Base-by-base conservation (phyloP, 2,113 vertebrate species). In the Callopanchax toddi region DNA sequence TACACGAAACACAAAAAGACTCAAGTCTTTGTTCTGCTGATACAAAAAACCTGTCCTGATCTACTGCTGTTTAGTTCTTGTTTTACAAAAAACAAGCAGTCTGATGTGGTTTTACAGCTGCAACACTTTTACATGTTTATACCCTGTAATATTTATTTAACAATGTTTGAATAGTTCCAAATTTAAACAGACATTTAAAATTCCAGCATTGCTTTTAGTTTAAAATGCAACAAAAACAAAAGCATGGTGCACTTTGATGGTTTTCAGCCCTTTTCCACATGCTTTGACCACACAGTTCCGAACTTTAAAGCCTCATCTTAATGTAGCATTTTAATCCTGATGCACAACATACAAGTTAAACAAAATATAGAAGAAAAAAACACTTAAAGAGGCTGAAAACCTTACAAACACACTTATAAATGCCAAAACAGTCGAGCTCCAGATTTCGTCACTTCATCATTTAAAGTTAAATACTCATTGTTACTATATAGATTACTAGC, bases 61-160 rank as follows among this genome's bases (percentile, higher is more conserved):
- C 12, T 20, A 6, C 25, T 23, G 5, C 9, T 10, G 10, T 12
- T 11, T 37, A 37, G 36, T 13, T 13, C 10, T 13, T 37, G 29
- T 54, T 51, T 55, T 39, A 57, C 46, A 39, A 25, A 32, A 13
- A 37, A 44, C 5, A 18, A 44, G 6, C 42, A 18, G 17, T 17
- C 40, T 16, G 1, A 5, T 2, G 16, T 1, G 11, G 40, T 3
- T 6, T 2, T n/a, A 17, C 7, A 16, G 13, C 39, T 42, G 13
- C 13, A 52, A 5, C 55, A 57, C 34, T n/a, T 46, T 54, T 37
- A 18, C 21, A 60, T 58, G 51, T 60, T 32, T 53, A 74, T 50
- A 71, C 2, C 37, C 44, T 44, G 56, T 71, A 48, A 61, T 82
- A 80, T 87, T 85, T 84, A 86, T 87, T 88, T 52, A 54, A 74